phyloP scores from a whole-genome alignment of 2,888 invertebrate genomes.

The Drosophila bunnanda region DNA sequence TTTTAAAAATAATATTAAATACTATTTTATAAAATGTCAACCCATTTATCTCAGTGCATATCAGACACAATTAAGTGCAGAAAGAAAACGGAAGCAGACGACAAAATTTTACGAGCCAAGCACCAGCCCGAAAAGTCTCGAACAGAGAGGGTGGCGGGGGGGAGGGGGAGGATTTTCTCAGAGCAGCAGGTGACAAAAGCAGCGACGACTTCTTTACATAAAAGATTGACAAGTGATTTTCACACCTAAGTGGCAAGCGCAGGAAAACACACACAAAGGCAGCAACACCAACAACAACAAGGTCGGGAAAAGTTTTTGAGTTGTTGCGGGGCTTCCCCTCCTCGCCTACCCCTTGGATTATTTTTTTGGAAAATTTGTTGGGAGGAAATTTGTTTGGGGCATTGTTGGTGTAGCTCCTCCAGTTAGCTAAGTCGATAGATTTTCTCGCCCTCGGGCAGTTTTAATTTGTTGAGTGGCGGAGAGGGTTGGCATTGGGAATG shows the following conservation, averaged over 20 bases:
- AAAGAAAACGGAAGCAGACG: slow-evolving; percentile 72
- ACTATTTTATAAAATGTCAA: too few species aligned
- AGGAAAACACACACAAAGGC: slow-evolving; percentile 45
- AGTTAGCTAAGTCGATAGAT: slow-evolving; percentile 51
- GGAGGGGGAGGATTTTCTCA: slow-evolving; percentile 29
- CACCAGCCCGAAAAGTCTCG: slow-evolving; percentile 19
- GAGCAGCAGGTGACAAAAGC: slow-evolving; percentile 54
- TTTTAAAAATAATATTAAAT: too few species aligned
- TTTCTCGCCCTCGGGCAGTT: slow-evolving; percentile 24
- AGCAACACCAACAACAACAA: slow-evolving; percentile 33
- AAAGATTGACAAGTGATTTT: slow-evolving; percentile 80
- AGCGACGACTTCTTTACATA: slow-evolving; percentile 68
- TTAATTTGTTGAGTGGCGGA: slow-evolving; percentile 56
- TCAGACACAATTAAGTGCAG: slow-evolving; percentile 78
- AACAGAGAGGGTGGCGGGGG: neutral
- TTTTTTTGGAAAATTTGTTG: slow-evolving; percentile 46
- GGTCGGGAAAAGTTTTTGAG: slow-evolving; percentile 47
- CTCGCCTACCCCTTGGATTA: neutral
- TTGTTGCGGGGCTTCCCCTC: slow-evolving; percentile 14
- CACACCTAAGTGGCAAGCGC: slow-evolving; percentile 66
- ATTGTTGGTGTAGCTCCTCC: slow-evolving; percentile 40
- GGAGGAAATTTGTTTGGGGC: slow-evolving; percentile 40
- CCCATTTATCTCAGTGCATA: too few species aligned
- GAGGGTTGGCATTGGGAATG: slow-evolving; percentile 20
- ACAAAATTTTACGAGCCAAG: slow-evolving; percentile 74